These are phyloP conservation scores for Cyprinodon tularosa DNA, from an alignment of 2,113 vertebrate species.

Conservation along the genomic window DNA sequence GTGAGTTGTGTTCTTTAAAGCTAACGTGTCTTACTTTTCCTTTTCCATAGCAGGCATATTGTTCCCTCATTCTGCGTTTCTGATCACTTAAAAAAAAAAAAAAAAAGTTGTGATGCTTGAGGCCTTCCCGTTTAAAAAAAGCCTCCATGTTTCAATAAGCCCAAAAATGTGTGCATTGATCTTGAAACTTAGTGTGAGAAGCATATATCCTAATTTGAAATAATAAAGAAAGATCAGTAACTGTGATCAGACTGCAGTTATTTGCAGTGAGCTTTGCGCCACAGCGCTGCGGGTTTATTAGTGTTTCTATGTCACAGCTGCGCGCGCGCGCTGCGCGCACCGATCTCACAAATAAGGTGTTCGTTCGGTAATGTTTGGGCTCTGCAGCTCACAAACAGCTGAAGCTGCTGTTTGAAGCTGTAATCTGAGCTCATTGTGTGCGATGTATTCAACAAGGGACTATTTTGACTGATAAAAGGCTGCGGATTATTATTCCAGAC, in stretches of 20 bases:
- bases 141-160: conserved; percentile 22
- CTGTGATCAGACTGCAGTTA: conserved; percentile 28
- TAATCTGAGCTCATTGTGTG: conserved; percentile 44
- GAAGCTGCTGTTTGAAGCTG: conserved; percentile 27
- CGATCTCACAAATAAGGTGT: background rate
- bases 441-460: conserved; percentile 2
- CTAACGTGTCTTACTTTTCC: conserved; percentile 45
- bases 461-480: conserved; percentile 29
- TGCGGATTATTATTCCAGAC: background rate
- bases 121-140: conserved; percentile 23
- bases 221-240: conserved; percentile 35
- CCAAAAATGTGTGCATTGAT: conserved; percentile 38
- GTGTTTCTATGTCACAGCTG: conserved; percentile 34
- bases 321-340: background rate
- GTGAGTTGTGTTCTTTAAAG: background rate
- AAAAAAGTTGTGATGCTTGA: background rate
- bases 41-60: conserved; percentile 3
- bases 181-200: conserved; percentile 39
- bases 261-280: conserved; percentile 35
- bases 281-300: conserved; percentile 18
- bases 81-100: too few relatives aligned
- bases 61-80: background rate
- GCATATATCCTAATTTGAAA: conserved; percentile 27
- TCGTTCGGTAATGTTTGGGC: background rate
- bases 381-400: conserved; percentile 22